Evolutionary conservation across 92 coral and sea anemone species (phyloP).

Genomic region (Micromussa lordhowensis): DNA sequence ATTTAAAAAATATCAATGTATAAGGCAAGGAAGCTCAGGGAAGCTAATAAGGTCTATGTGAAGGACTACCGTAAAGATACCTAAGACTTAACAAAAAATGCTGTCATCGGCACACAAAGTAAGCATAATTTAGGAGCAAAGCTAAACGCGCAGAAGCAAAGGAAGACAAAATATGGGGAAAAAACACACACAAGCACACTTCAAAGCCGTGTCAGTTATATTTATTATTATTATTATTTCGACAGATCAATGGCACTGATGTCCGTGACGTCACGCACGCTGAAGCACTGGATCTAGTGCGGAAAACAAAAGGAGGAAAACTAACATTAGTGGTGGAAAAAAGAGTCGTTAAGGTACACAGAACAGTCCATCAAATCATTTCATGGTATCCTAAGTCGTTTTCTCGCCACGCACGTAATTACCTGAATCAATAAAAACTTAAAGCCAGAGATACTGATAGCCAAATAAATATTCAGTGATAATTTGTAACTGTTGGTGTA

Average conservation of each 20-base stretch:
- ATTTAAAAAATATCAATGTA: no score
- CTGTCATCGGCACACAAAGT: no score
- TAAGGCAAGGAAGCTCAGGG: no score
- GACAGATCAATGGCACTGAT: conserved; percentile 74
- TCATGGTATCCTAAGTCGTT: neutral
- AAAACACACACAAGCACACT: no score
- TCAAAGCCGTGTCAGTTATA: neutral
- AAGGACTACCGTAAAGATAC: no score
- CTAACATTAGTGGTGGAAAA: conserved; percentile 71
- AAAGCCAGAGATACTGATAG: no score
- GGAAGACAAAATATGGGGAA: no score
- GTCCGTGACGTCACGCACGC: conserved; percentile 75
- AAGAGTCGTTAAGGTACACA: conserved; percentile 66
- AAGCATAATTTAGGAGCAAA: no score
- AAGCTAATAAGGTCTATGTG: no score
- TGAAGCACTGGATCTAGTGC: conserved; percentile 74
- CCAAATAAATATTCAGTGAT: no score
- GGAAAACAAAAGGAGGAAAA: conserved; percentile 67
- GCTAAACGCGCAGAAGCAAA: no score
- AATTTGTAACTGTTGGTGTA: neutral
- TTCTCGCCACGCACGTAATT: neutral
- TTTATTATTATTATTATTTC: neutral
- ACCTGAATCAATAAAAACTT: neutral
- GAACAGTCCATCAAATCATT: neutral
- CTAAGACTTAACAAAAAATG: no score